Conservation (phyloP, 2,113 vertebrate genomes). For the Oreocharis arfaki region DNA sequence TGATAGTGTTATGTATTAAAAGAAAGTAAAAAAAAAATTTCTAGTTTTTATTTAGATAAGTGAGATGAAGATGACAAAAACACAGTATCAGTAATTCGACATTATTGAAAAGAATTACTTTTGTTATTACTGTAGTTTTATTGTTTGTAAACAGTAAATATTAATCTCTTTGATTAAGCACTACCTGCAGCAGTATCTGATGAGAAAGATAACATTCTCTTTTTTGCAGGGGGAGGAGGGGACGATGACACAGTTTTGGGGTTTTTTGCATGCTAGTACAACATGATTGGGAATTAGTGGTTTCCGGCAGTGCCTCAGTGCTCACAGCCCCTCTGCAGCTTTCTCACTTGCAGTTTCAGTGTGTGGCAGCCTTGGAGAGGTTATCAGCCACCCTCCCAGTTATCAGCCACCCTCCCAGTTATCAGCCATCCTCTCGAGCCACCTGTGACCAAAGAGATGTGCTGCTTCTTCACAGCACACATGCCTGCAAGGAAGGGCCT, state of each 20-base stretch:
- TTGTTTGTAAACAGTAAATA: not conserved
- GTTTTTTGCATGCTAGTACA: not conserved
- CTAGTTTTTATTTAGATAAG: not conserved
- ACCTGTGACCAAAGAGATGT: not conserved
- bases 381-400: not conserved
- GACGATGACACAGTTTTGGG: not conserved
- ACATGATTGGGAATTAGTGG: not conserved
- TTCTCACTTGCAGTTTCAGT: not conserved
- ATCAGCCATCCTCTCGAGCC: not conserved
- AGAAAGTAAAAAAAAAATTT: not conserved
- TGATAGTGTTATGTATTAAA: not conserved
- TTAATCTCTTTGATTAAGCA: not conserved
- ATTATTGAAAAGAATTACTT: not conserved
- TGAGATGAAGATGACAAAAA: not conserved
- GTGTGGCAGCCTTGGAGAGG: rapidly evolving
- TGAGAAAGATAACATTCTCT: not conserved
- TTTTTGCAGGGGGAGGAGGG: not conserved
- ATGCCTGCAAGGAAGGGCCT: not conserved
- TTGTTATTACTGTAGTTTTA: not conserved
- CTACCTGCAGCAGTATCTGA: not conserved
- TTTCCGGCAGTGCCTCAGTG: not conserved
- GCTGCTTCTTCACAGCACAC: not conserved
- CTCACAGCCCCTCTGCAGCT: not conserved
- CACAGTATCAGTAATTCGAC: not conserved
- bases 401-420: not conserved